Evolutionary conservation across 2,888 invertebrate genomes (phyloP), one percentile per base, ranked within the genome.

Genomic region (Drosophila kambysellisi): DNA sequence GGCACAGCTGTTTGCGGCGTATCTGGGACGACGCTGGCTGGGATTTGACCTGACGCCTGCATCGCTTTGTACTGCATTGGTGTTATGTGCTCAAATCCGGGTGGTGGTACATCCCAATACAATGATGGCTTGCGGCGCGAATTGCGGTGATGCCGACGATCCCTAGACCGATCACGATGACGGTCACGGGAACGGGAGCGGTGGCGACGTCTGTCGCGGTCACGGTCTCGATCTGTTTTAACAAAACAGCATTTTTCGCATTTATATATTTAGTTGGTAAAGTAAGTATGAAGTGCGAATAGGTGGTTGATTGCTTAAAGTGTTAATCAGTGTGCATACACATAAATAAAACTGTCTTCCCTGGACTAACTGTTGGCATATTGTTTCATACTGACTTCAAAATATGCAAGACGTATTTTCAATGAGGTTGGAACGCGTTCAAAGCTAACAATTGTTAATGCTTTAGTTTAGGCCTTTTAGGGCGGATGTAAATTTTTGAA

Each of bases 41-140:
- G 99, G 90, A 99, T 98, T 93, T 99, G 99, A 17, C 99, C 99
- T 43, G 98, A 97, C 43, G 98, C 98, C 94, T 96, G 95, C 96
- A 96, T 96, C 72, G 96, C 96, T 92, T 97, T 97, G 91, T 97
- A 97, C 94, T 99, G 99, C 88, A 98, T 94, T 15, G 99, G 99
- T 17, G 98, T 98, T 85, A 99, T 98, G 93, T 99, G 98, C 93
- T 99, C 99, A 92, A 99, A 99, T 15, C 99, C 99, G 20, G 97
- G 97, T 51, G 99, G 99, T 15, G 99, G 99, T n/a, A 99, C 97
- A 95, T 99, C 99, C 99, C 99, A 99, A 93, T 99, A 99, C 46
- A 98, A 94, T 30, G 98, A 98, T 46, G 97, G 97, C 94, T 98
- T 98, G 89, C 98, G 95, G 79, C 98, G 95, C 67, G 97, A 95